Evolutionary conservation across 1,140 invertebrate species (phyloP), one percentile per base, ranked within the genome.

Genomic region (Panulirus ornatus): DNA sequence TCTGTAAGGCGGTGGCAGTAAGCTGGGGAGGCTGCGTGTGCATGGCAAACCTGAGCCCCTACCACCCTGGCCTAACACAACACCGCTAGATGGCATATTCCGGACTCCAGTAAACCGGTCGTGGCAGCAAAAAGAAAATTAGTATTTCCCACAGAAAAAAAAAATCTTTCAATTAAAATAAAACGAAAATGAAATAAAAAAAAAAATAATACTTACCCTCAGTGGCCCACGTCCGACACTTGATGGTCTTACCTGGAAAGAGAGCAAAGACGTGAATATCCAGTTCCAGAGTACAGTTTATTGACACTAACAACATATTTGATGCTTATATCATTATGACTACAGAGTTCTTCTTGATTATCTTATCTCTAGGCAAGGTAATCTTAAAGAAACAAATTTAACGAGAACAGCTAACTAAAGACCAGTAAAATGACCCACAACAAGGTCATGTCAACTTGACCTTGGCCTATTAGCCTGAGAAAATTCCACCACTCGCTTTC

Each of bases 201-300:
- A n/a, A n/a, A 73, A 22, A 73, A n/a, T 30, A 22, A 66, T 81
- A 81, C 78, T 81, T 34, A 81, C 78, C 78, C 78, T 36, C 6
- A 16, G 51, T 22, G 27, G 36, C 38, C 78, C 51, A 47, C 78
- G 27, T 58, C 47, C 47, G 30, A 58, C 51, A 81, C 44, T 81
- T 81, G 38, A 5, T 81, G 78, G 34, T 47, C 78, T 81, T 81
- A 81, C 78, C 78, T 81, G 78, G 27, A 81, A 81, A 34, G 40
- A 27, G n/a, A 34, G 42, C 34, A 73, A 73, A 73, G 27, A 9
- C 9, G 42, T 38, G 34, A 73, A 38, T 30, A 73, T 36, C 36
- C 51, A 58, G 51, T 11, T 58, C 11, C 22, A 73, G 34, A 9
- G 6, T 70, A 27, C 34, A 30, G 42, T 38, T 2, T 38, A 73